phyloP scores from a whole-genome alignment of 92 coral and sea anemone genomes.

The Heteractis magnifica region DNA sequence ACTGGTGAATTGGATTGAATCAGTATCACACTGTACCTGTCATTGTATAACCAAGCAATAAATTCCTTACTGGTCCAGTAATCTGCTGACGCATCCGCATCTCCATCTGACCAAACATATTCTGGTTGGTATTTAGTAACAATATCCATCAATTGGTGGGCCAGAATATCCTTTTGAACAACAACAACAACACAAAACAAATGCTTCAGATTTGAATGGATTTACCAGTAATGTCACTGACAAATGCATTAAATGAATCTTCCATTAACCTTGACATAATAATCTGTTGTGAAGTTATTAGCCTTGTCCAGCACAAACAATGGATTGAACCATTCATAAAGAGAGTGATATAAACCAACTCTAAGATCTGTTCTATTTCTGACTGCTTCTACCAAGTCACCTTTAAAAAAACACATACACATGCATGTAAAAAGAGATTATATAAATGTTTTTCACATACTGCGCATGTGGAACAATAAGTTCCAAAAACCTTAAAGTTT shows the following conservation, averaged over 20 bases:
- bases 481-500: background rate
- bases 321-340: conserved; percentile 96
- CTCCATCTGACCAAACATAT: conserved; percentile 84
- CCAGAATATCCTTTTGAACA: conserved; percentile 42
- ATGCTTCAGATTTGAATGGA: background rate
- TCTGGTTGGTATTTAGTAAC: conserved; percentile 69
- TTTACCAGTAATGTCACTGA: background rate
- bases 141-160: conserved; percentile 71
- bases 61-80: conserved; percentile 80
- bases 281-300: conserved; percentile 70
- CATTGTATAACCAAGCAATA: conserved; percentile 84
- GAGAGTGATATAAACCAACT: conserved; percentile 92
- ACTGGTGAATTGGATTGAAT: background rate
- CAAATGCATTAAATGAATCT: background rate
- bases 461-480: background rate
- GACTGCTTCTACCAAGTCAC: conserved; percentile 83
- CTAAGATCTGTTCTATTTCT: conserved; percentile 62
- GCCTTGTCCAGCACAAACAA: conserved; percentile 68
- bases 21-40: conserved; percentile 40
- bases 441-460: background rate
- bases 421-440: background rate
- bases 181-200: background rate
- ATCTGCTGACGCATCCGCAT: conserved; percentile 54
- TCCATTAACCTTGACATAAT: conserved; percentile 65
- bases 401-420: conserved; percentile 25